Percentiles rank a stretch among this genome's conserved stretches.
Evolutionary conservation across 2,888 invertebrate genomes (phyloP).

Genomic region (Leucoptera coffeella): DNA sequence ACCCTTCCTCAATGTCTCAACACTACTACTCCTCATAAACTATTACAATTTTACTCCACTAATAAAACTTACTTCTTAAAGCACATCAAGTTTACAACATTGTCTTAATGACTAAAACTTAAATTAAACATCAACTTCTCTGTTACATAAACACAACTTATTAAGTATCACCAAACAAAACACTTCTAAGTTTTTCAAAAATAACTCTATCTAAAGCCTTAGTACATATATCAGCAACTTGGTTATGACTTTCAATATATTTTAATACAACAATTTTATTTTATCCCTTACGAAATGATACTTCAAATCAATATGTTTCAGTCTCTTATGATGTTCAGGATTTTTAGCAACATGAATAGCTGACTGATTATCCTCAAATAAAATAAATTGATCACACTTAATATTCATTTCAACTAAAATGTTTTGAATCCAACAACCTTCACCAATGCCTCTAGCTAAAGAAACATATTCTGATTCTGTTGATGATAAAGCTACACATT

Average conservation of each 20-base stretch:
- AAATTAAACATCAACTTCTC: too few species aligned
- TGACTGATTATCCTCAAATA: slow-evolving; percentile 4
- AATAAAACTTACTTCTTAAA: too few species aligned
- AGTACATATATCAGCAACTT: slow-evolving; percentile 1
- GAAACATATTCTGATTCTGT: slow-evolving; percentile 7
- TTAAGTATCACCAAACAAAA: neutral
- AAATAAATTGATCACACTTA: neutral
- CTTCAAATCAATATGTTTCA: slow-evolving; percentile 2
- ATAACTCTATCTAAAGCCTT: neutral
- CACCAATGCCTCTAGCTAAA: slow-evolving; percentile 2
- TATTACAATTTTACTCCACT: too few species aligned
- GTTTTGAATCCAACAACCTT: slow-evolving; percentile 6
- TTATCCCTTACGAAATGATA: slow-evolving; percentile 1
- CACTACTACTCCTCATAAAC: too few species aligned
- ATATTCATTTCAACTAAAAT: slow-evolving; percentile 4
- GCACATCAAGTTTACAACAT: too few species aligned
- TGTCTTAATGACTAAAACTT: too few species aligned
- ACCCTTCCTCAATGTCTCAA: slow-evolving; percentile 1
- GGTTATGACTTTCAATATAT: neutral
- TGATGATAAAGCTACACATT: slow-evolving; percentile 6
- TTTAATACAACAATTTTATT: slow-evolving; percentile 1
- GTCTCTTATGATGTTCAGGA: slow-evolving; percentile 1
- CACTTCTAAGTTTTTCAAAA: neutral
- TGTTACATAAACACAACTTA: neutral
- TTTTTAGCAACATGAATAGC: slow-evolving; percentile 1